phyloP scores from a whole-genome alignment of 2,113 vertebrate genomes.

The Datnioides undecimradiatus region DNA sequence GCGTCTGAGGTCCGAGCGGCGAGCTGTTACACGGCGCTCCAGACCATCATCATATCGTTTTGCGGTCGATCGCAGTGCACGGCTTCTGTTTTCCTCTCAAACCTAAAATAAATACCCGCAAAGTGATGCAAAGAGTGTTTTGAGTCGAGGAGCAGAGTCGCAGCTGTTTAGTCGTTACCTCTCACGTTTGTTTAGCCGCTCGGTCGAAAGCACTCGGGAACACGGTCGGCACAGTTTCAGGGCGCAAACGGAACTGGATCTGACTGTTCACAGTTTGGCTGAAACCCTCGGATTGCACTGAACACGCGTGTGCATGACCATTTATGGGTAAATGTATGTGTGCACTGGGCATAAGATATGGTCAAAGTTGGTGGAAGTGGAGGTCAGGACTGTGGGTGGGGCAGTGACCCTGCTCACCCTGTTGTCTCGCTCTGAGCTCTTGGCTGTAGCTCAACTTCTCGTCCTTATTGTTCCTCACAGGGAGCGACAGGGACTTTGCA shows the following conservation, averaged over 20 bases:
- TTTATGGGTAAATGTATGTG: no score
- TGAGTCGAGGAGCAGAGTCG: background rate
- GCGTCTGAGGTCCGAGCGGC: background rate
- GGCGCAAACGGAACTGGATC: no score
- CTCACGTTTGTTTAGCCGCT: background rate
- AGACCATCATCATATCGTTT: background rate
- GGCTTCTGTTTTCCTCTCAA: background rate
- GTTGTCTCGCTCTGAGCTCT: background rate
- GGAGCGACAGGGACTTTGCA: background rate
- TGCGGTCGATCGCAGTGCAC: background rate
- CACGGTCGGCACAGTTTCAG: no score
- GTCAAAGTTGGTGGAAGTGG: slow-evolving; percentile 11
- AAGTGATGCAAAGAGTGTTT: background rate
- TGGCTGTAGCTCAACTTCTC: slow-evolving; percentile 4
- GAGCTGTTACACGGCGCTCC: background rate
- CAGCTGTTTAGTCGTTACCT: background rate
- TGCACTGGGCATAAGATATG: no score
- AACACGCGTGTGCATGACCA: no score
- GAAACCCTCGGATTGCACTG: no score
- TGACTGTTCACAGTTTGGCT: no score
- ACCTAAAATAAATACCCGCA: background rate
- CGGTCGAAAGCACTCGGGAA: no score
- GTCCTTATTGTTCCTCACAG: background rate
- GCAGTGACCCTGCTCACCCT: slow-evolving; percentile 8
- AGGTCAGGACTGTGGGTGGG: slow-evolving; percentile 4